These are phyloP conservation scores for Nibea coibor DNA, from an alignment of 2,113 vertebrate genomes.

Conservation along the genomic window DNA sequence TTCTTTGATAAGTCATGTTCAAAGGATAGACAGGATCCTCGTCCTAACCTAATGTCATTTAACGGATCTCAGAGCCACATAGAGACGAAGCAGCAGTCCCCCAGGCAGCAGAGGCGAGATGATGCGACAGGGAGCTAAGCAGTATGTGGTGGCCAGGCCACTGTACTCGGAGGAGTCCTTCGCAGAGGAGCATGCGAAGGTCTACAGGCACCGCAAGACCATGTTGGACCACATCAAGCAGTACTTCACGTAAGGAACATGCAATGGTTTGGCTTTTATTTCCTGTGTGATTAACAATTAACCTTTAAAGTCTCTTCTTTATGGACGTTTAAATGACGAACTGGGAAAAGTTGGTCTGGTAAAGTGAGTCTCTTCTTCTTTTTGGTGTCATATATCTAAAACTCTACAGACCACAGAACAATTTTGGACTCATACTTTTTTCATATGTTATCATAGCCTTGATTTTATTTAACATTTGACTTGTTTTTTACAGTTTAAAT, in stretches of 20 bases:
- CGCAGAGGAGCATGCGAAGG: slow-evolving; percentile 85
- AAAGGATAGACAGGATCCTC: slow-evolving; percentile 59
- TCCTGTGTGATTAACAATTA: not conserved
- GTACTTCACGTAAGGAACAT: slow-evolving; percentile 87
- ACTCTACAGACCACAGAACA: not conserved
- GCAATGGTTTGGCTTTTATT: not conserved
- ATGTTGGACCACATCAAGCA: slow-evolving; percentile 85
- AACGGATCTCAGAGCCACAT: slow-evolving; percentile 55
- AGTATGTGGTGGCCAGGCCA: slow-evolving; percentile 89
- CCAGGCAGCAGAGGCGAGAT: slow-evolving; percentile 68
- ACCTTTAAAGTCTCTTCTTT: not conserved
- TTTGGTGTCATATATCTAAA: not conserved
- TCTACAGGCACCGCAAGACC: slow-evolving; percentile 87
- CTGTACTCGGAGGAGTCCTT: slow-evolving; percentile 91
- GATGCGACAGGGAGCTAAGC: slow-evolving; percentile 85
- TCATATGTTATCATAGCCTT: not conserved
- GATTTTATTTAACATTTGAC: not conserved
- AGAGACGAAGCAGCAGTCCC: slow-evolving; percentile 40
- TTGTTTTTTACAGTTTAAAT: not conserved
- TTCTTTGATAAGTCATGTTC: slow-evolving; percentile 64
- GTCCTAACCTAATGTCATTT: slow-evolving; percentile 64
- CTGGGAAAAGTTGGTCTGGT: not conserved
- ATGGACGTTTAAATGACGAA: not conserved
- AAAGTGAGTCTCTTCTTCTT: not conserved
- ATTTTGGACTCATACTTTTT: not conserved